Base-by-base conservation (phyloP, 2,113 vertebrate species). In the Brachyistius frenatus region DNA sequence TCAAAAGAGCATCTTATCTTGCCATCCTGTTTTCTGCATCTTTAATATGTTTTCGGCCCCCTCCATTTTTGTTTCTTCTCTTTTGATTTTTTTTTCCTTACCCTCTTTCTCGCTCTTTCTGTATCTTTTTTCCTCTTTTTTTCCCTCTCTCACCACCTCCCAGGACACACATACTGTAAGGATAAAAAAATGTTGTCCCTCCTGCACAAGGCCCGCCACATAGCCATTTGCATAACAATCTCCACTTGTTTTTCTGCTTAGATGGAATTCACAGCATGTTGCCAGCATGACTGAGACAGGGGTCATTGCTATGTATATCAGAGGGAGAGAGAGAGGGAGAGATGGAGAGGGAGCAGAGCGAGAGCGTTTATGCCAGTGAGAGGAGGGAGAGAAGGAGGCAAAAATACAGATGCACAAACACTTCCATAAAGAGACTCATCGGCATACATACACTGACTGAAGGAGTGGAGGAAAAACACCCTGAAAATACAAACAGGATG, bases 191-290 rank as follows among this genome's bases (percentile, higher is more conserved):
- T 85, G n/a, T 82, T 78, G 50, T 50, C 74, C 30, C 64, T 67
- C 77, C 66, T 62, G 66, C 78, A 84, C 70, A 70, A 75, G 86
- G 78, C 85, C 89, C 81, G 85, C 87, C 88, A 85, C 89, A 89
- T 78, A 85, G 0, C 86, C 90, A 95, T 95, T 95, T 95, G 94
- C 95, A 95, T 95, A 94, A 94, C 94, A 95, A 95, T 95, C 94
- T 95, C 92, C 92, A 91, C 93, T 95, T 95, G 94, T 95, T 94
- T 95, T 95, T 94, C 91, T 94, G 94, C 92, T 94, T 93, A 95
- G 95, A 95, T 95, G 92, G 94, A 93, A 95, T 95, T 95, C 95
- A 87, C 95, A 95, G 94, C 93, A 86, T 94, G 94, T 88, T 88
- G 93, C 90, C 92, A 64, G 91, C 79, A 88, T 86, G 89, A 80